Base-by-base conservation (phyloP, 2,113 vertebrate species). In the Machaerirhynchus nigripectus region DNA sequence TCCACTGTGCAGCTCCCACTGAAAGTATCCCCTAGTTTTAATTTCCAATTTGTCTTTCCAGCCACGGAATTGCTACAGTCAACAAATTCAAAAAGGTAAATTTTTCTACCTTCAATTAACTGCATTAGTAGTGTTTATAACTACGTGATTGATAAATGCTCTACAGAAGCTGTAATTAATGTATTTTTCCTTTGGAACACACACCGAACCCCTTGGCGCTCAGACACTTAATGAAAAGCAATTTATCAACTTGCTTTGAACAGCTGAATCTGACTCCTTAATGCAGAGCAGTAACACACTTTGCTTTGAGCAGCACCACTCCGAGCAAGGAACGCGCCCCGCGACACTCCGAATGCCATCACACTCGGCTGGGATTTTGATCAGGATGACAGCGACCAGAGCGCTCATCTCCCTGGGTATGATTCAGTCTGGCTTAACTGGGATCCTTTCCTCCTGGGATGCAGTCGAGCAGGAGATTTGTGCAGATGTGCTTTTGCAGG, bases 181-280 rank as follows among this genome's bases (percentile, higher is more conserved):
- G 95, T 75, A 84, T 78, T 88, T 90, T 65, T 84, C 90, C 93
- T 93, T 93, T 76, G 84, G 90, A 96, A 95, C 87, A 88, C 55
- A 95, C 33, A 76, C 76, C 20, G 77, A 96, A 96, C 90, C 95
- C 93, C 92, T 95, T 61, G 93, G 91, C 57, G 31, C 81, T 94
- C 90, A 83, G 56, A 96, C 60, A 49, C 79, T 96, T 94, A 97
- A 97, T 97, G 96, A 97, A 97, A 96, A 92, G 82, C 91, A 94
- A 97, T 92, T 96, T 97, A 97, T 96, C 96, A 97, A 81, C 79
- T 94, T 75, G 95, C 94, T 96, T 83, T 91, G 90, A 97, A 94
- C 55, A 95, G 81, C 78, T 73, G 70, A 93, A 89, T 84, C 69
- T 73, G 71, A 90, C 71, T 96, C 92, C 87, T 65, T 92, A 95